Percentiles rank a stretch among this genome's conserved stretches.
These are phyloP conservation scores for Helicorthomorpha holstii DNA, from an alignment of 1,140 invertebrate species.

Conservation along the genomic window DNA sequence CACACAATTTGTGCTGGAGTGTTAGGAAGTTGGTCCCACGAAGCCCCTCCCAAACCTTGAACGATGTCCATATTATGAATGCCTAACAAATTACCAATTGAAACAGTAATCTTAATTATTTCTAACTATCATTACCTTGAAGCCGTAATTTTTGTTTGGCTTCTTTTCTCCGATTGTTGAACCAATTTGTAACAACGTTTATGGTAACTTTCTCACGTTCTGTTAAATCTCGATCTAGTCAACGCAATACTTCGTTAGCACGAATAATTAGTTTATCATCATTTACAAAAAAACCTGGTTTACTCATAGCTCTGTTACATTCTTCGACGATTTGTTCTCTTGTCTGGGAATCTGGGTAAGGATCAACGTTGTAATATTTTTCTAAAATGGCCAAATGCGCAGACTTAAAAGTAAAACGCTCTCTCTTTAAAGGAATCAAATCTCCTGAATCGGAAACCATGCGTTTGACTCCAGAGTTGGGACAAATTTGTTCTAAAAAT, in stretches of 20 bases:
- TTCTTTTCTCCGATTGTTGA: slow-evolving; percentile 28
- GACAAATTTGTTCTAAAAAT: slow-evolving; percentile 14
- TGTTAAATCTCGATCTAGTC: slow-evolving; percentile 16
- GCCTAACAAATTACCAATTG: background rate
- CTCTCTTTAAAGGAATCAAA: slow-evolving; percentile 19
- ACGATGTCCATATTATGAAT: background rate
- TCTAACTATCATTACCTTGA: slow-evolving; percentile 5
- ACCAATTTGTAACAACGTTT: slow-evolving; percentile 28
- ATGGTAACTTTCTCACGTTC: slow-evolving; percentile 24
- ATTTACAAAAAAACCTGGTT: slow-evolving; percentile 13
- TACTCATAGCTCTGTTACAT: slow-evolving; percentile 22
- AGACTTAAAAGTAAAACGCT: slow-evolving; percentile 26
- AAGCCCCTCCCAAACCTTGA: background rate
- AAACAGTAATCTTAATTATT: background rate
- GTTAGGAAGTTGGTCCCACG: background rate
- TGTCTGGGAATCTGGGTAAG: slow-evolving; percentile 25
- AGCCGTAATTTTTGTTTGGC: slow-evolving; percentile 21
- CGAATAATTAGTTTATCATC: no score
- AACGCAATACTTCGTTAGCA: no score
- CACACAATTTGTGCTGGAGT: background rate
- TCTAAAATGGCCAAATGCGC: slow-evolving; percentile 27
- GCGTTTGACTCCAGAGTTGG: slow-evolving; percentile 15
- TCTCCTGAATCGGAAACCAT: slow-evolving; percentile 17
- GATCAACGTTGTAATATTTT: slow-evolving; percentile 22
- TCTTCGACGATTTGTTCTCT: slow-evolving; percentile 23